Base-by-base conservation (phyloP, 1,140 invertebrate genomes). In the Philopotamus ludificatus region DNA sequence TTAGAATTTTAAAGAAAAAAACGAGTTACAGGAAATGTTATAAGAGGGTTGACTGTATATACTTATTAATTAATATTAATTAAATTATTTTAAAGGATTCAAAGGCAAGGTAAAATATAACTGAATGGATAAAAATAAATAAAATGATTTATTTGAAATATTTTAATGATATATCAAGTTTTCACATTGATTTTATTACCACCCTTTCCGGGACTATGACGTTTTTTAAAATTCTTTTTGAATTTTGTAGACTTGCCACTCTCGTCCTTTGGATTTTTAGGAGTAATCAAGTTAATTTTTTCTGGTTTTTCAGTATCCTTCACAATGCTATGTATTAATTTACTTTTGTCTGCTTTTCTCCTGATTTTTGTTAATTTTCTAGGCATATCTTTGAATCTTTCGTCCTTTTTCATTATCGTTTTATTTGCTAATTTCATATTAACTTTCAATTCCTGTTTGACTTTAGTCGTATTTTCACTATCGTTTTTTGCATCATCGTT, bases 291-390 rank as follows among this genome's bases (percentile, higher is more conserved):
- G 41, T 60, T 39, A 3, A 60, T 18, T 25, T 47, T 60, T 47
- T 47, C 23, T 16, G 1, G 41, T 47, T n/a, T 47, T 20, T 34
- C 23, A 18, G 22, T 42, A 22, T 20, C 42, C 23, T 60, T 60
- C 8, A 42, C n/a, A n/a, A 44, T 26, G 15, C 22, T 42, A 1
- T 20, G 7, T 1, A 60, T 15, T 12, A 60, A 22, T 28, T 65
- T 66, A 47, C 63, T 69, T 16, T 72, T 75, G 3, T 75, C 75
- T 0, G 78, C 75, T 71, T 79, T 81, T 22, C 75, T 72, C 71
- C 78, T 83, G 22, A 78, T 78, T 65, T 80, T 82, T 20, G 76
- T 79, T 8, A 81, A 73, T 71, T 83, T 81, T 9, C 80, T 81
- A 2, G 83, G 80, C 8, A 82, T 76, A 72, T 83, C 77, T 62